These are phyloP conservation scores for Autographa pulchrina DNA, from an alignment of 2,888 invertebrate genomes.

Conservation along the genomic window DNA sequence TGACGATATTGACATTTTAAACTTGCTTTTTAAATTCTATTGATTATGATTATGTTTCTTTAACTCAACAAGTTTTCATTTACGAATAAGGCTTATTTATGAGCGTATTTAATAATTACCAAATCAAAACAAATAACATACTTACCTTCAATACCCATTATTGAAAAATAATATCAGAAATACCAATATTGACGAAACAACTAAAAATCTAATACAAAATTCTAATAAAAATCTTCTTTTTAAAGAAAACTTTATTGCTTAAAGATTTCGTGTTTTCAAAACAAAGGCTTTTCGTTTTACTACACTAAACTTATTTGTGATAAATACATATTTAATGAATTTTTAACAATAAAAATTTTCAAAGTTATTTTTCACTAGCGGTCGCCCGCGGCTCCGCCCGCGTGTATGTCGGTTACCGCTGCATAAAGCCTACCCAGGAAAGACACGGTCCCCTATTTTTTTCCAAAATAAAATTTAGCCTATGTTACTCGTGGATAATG, in stretches of 20 bases:
- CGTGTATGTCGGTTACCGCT: too few relatives aligned
- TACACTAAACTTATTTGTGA: background rate
- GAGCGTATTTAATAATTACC: background rate
- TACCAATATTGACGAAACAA: background rate
- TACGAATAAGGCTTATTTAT: too few relatives aligned
- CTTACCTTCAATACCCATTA: too few relatives aligned
- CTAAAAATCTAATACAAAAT: background rate
- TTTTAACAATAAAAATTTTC: background rate
- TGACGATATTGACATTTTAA: slow-evolving; percentile 34
- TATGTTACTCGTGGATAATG: too few relatives aligned
- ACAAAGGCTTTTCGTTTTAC: slow-evolving; percentile 7
- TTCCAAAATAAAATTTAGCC: too few relatives aligned
- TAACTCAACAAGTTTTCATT: slow-evolving; percentile 1
- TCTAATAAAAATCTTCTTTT: background rate
- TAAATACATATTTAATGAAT: background rate
- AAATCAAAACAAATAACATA: too few relatives aligned
- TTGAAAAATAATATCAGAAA: background rate
- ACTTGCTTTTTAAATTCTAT: slow-evolving; percentile 10
- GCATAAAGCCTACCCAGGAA: too few relatives aligned
- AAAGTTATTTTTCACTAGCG: too few relatives aligned
- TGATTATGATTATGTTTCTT: too few relatives aligned
- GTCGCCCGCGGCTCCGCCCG: too few relatives aligned
- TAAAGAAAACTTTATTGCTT: background rate
- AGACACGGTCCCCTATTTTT: too few relatives aligned
- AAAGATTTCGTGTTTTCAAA: background rate